These are phyloP conservation scores for Callaeas wilsoni DNA, from an alignment of 2,113 vertebrate genomes.

Conservation along the genomic window DNA sequence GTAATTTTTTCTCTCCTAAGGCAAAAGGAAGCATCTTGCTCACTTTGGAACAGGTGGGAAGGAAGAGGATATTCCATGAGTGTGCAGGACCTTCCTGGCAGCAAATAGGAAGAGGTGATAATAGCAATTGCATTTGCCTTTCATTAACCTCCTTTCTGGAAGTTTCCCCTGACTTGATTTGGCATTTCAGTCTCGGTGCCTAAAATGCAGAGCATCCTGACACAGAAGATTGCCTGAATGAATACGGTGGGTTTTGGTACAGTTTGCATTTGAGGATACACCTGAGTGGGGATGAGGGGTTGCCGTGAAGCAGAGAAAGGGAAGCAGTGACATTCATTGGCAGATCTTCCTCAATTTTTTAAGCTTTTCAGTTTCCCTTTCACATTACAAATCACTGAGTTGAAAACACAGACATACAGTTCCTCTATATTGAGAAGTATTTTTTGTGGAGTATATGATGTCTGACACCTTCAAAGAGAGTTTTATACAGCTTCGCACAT, in stretches of 20 bases:
- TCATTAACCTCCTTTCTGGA: background rate
- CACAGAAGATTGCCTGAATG: background rate
- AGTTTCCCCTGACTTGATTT: background rate
- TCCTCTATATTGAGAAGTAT: background rate
- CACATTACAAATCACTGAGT: background rate
- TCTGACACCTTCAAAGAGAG: background rate
- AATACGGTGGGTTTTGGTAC: background rate
- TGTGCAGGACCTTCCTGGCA: background rate
- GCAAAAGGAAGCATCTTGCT: background rate
- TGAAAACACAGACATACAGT: background rate
- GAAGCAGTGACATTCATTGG: background rate
- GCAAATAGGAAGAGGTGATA: background rate
- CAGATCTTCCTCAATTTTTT: background rate
- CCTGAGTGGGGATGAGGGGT: background rate
- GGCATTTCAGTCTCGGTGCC: background rate
- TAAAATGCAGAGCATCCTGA: background rate
- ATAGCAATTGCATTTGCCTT: background rate
- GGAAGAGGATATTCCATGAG: background rate
- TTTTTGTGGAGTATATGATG: background rate
- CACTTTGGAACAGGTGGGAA: background rate
- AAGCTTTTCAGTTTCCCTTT: background rate
- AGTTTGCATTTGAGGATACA: background rate
- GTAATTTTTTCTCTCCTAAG: background rate
- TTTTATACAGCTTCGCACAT: background rate
- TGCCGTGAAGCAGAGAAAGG: background rate